Evolutionary conservation across 2,797 vertebrate species (phyloP), one percentile per base, ranked within the genome.

Genomic region (Eurystomus glaucurus): DNA sequence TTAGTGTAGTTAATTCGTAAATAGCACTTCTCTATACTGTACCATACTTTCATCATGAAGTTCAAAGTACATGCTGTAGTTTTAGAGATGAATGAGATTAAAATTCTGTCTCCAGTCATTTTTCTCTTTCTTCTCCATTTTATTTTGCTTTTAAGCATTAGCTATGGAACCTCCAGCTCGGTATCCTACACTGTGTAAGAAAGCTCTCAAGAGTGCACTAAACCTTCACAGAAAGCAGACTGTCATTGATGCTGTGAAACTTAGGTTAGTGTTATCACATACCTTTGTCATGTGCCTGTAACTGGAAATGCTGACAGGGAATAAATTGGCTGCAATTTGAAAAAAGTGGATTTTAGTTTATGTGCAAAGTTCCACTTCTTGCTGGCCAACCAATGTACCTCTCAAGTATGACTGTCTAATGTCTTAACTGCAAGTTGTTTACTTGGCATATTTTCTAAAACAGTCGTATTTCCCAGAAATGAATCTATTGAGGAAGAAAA

Each of bases 111-210:
- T 88, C 33, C 29, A 85, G 57, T 65, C 1, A 80, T 85, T 71
- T 71, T 8, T 70, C 90, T 74, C 69, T 85, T 45, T 81, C 50
- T 96, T 85, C 52, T 61, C 37, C 55, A 3, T 84, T 72, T 90
- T 71, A n/a, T 84, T 84, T 96, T 94, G 35, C 95, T 86, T 93
- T 75, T 29, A 94, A 99, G 99, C 98, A 2, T 97, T 99, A 96
- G 98, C 99, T 46, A 99, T 99, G 99, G 99, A 99, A 95, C 85
- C 97, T 41, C 99, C 99, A 69, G 99, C 99, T 90, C 81, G 98
- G 93, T 99, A 98, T 94, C 99, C 99, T 60, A 91, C 93, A 18
- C 96, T 99, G 68, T 99, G 99, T 94, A 99, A 99, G 98, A 99
- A 98, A 95, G 99, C 99, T 93, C 98, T 99, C 98, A 98, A 98